Percentiles rank a stretch among this genome's conserved stretches.
These are phyloP conservation scores for Augochlorella aurata DNA, from an alignment of 2,888 invertebrate species.

Conservation along the genomic window DNA sequence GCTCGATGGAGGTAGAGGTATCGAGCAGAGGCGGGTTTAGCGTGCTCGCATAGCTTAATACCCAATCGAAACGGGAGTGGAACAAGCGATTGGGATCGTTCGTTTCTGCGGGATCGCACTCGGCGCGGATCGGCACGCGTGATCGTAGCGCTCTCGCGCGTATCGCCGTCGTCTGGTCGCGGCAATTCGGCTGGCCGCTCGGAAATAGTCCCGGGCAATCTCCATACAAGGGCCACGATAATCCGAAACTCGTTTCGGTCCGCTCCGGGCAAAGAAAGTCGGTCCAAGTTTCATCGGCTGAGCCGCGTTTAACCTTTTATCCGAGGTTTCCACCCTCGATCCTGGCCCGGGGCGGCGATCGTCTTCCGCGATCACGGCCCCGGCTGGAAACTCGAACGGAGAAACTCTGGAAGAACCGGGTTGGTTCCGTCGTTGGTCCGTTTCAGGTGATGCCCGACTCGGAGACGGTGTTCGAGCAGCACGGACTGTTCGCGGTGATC, in stretches of 20 bases:
- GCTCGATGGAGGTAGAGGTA: background rate
- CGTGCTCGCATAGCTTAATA: slow-evolving; percentile 6
- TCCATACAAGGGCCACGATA: slow-evolving; percentile 25
- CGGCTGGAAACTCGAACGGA: background rate
- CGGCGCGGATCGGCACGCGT: background rate
- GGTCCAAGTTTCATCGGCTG: slow-evolving; percentile 1
- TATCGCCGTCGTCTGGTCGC: slow-evolving; percentile 13
- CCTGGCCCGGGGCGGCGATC: background rate
- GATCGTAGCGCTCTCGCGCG: background rate
- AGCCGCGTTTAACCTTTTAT: slow-evolving; percentile 12
- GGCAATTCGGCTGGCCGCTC: background rate
- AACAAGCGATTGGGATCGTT: slow-evolving; percentile 5
- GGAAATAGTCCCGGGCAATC: slow-evolving; percentile 25
- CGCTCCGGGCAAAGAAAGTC: slow-evolving; percentile 21
- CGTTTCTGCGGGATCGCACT: background rate
- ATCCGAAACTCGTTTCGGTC: slow-evolving; percentile 18
- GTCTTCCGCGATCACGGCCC: background rate
- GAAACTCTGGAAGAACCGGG: slow-evolving; percentile 22
- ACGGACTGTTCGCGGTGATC: slow-evolving; percentile 80
- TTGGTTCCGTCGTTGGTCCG: slow-evolving; percentile 35
- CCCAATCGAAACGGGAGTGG: background rate
- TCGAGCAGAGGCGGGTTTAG: background rate
- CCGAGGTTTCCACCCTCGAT: background rate
- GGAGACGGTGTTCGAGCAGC: slow-evolving; percentile 75
- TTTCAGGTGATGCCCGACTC: slow-evolving; percentile 79